Base-by-base conservation (phyloP, 2,888 invertebrate species). In the Drosophila cyrtoloma region DNA sequence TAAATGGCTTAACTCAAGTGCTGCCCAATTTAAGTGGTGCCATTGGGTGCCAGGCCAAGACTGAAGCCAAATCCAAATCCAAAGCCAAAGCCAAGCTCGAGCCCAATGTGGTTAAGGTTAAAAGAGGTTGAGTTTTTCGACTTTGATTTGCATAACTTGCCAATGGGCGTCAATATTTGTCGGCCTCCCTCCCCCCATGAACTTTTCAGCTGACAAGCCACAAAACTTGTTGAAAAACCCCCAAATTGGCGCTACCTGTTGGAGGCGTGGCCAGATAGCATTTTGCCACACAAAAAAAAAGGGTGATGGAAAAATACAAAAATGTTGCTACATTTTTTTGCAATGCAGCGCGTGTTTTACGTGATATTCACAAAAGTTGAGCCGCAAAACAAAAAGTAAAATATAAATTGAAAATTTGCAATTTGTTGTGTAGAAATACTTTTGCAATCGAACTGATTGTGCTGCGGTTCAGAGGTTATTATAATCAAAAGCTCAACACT, bases 141-240 rank as follows among this genome's bases (percentile, higher is more conserved):
- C 73, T 72, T 87, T 86, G 82, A 89, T 86, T 86, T 86, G 89
- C 86, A 86, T 86, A 86, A 86, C 85, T 82, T 86, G 89, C 85
- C 84, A 63, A 52, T 71, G 81, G 89, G 71, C 73, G 80, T 67
- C 56, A 71, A 79, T 77, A 77, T 84, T 82, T 78, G 22, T 22
- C 4, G 7, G 47, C 7, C 22, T 63, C 16, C 28, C 9, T 16
- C 28, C 33, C 39, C 16, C 35, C 51, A 44, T 9, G 35, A 53
- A 33, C 44, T 16, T 30, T 57, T 10, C 33, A 30, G 3, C 32
- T 10, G 39, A 14, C 32, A 58, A 44, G 47, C 63, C 75, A 57
- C 57, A 75, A 79, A 75, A 71, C 62, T 75, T 79, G 76, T 78
- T 67, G 71, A 79, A 78, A 79, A 79, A 76, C 57, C 70, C 35